Percentiles rank a stretch among this genome's conserved stretches.
These are phyloP conservation scores for Arrhamphus sclerolepis DNA, from an alignment of 2,797 vertebrate genomes.

Conservation along the genomic window DNA sequence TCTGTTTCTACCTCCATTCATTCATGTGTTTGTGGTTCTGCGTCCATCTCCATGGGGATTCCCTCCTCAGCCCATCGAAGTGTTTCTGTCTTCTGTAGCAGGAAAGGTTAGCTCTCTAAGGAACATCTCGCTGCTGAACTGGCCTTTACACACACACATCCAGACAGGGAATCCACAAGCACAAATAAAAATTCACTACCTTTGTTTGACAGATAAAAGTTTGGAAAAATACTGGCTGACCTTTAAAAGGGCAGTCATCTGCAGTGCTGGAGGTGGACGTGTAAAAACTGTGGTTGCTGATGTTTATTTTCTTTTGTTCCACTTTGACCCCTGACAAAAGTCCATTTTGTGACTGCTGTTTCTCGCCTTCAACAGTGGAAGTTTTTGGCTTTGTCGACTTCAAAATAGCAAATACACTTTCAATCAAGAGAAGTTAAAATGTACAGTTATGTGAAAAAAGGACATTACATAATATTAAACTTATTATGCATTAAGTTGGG, in stretches of 20 bases:
- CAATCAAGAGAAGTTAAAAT: no score
- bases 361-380: not conserved
- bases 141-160: conserved; percentile 47
- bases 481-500: no score
- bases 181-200: conserved; percentile 14
- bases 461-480: no score
- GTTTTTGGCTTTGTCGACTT: not conserved
- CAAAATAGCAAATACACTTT: no score
- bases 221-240: conserved; percentile 33
- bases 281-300: not conserved
- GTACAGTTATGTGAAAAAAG: no score
- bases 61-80: conserved; percentile 36
- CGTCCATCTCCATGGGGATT: conserved; percentile 25
- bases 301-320: not conserved
- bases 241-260: conserved; percentile 40
- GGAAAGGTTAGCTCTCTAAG: conserved; percentile 63
- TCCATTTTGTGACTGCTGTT: not conserved
- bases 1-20: not conserved
- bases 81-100: conserved; percentile 48
- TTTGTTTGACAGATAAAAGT: conserved; percentile 31
- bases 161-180: not conserved
- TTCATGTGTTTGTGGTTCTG: conserved; percentile 14
- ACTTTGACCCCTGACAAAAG: not conserved
- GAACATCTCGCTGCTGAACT: conserved; percentile 35
- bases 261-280: conserved; percentile 8